Evolutionary conservation across 92 coral and sea anemone genomes (phyloP), one percentile per base, ranked within the genome.

Genomic region (Siderastrea siderea): DNA sequence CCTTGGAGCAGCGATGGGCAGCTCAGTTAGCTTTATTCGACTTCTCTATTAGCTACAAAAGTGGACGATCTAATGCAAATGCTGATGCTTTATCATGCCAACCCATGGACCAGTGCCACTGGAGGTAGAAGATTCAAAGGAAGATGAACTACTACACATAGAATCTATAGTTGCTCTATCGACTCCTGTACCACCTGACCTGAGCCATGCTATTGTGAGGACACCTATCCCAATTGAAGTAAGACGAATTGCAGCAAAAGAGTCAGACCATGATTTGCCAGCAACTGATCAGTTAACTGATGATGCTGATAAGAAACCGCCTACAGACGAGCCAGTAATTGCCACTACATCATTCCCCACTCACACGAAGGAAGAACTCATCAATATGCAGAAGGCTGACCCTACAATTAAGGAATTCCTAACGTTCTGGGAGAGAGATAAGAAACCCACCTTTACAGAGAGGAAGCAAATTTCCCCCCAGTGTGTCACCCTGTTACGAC

Each of bases 1-100:
- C n/a, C 91, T 5, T 90, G 66, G 91, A 90, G 3, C 93, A 91
- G 43, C 73, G 93, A 43, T 93, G 91, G 93, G 89, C 82, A 12
- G 83, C 77, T 15, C 91, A 83, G 62, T 78, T 89, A 0, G 93
- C 91, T 8, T 60, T 77, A 8, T 86, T 90, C 45, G 63, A 77
- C 77, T 90, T 82, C 87, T 68, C 78, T 0, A 90, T 81, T 45
- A 87, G 26, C 44, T 87, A 92, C 76, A 81, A 83, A 7, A 74
- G 81, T 38, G 89, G 92, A 71, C 74, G 77, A 44, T 70, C 50
- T 5, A 85, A 88, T 55, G 76, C 10, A 47, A 91, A 88, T 62
- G 93, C 95, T 54, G 95, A 88, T 47, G 89, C 88, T 1, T 82
- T 91, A 52, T 88, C 92, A 52, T 75, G 92, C 53, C 48, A 13